Conservation (phyloP, 2,888 invertebrate genomes). For the Empis stercorea region DNA sequence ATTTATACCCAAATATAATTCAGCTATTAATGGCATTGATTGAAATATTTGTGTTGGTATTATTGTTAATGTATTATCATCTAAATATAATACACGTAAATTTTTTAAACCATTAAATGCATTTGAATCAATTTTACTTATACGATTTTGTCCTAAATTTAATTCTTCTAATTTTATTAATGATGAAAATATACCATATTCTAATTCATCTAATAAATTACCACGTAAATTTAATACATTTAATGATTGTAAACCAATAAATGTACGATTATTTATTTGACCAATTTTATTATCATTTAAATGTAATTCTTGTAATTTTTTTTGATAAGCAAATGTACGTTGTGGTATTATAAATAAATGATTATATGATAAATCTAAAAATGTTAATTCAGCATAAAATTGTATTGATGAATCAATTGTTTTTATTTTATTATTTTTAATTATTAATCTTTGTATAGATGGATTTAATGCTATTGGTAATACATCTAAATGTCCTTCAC, state of each 20-base stretch:
- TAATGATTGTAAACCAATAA: conserved; percentile 61
- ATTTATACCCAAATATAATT: conserved; percentile 72
- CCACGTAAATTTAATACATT: conserved; percentile 70
- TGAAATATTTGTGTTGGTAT: conserved; percentile 64
- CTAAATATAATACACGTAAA: conserved; percentile 67
- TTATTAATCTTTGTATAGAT: conserved; percentile 70
- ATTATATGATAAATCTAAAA: conserved; percentile 72
- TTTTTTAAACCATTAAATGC: conserved; percentile 65
- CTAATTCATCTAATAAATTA: conserved; percentile 69
- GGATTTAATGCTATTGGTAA: conserved; percentile 86
- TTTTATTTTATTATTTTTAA: conserved; percentile 75
- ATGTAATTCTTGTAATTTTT: conserved; percentile 69
- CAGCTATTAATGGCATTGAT: conserved; percentile 63
- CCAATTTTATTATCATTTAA: conserved; percentile 77
- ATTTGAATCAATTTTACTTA: conserved; percentile 61
- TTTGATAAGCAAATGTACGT: conserved; percentile 66
- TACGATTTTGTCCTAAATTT: conserved; percentile 74
- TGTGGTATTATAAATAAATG: conserved; percentile 70
- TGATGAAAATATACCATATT: conserved; percentile 58
- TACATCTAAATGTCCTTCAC: conserved; percentile 74
- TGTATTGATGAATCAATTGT: conserved; percentile 81
- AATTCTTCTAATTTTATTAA: conserved; percentile 68
- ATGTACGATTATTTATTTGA: conserved; percentile 63
- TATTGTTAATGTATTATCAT: conserved; percentile 67
- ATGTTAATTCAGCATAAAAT: conserved; percentile 76